Evolutionary conservation across 2,797 vertebrate species (phyloP), one percentile per base, ranked within the genome.

Genomic region (Sebastes iracundus): DNA sequence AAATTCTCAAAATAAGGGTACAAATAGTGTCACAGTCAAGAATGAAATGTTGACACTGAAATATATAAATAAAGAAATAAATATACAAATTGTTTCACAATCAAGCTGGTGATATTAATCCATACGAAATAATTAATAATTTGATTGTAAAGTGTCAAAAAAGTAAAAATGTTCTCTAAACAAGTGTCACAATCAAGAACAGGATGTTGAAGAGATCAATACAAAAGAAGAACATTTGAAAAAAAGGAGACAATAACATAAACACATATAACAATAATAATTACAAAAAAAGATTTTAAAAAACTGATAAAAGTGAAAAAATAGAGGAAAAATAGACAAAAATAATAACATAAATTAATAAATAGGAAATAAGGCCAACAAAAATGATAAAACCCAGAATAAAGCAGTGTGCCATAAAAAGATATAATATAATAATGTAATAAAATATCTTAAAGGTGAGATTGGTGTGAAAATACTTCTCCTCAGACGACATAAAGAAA

Each of bases 111-210:
- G 16, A 32, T 61, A 61, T 60, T 9, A 1, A 42, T 42, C 5
- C 0, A 2, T 42, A 38, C 1, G 0, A 42, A 46, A 46, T 0
- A 46, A 46, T 0, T 16, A 46, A 46, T 46, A 1, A 46, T 46
- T 46, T 46, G 42, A 18, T 18, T 1, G 0, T 42, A 16, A 14
- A 6, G 13, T 42, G 38, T 42, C 14, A 42, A 42, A 42, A 42
- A 42, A 14, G 5, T 23, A 14, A 38, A 10, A 64, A 38, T 22
- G 49, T 23, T 1, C 1, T 56, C 53, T 13, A 6, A 56, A 59
- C 16, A 28, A 1, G 16, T 59, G 27, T 59, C 2, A 3, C 4
- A 56, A 60, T 60, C 16, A 60, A 30, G 2, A 30, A 60, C 16
- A 0, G 2, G 1, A 60, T 60, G 1, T 59, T 59, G 4, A 18